phyloP scores from a whole-genome alignment of 64 coral and sea anemone genomes.

The Pachyseris speciosa region DNA sequence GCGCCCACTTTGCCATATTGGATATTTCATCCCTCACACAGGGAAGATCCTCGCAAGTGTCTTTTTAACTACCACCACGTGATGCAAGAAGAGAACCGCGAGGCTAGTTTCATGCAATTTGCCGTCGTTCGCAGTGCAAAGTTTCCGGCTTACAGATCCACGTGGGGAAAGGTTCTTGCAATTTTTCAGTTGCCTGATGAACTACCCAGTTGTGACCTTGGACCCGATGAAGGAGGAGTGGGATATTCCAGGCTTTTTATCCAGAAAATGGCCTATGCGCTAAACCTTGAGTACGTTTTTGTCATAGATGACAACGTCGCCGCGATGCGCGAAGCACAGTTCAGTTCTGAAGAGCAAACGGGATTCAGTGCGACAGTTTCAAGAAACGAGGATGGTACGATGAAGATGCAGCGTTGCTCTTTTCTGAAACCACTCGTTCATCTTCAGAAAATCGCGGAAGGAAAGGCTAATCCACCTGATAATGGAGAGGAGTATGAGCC shows the following conservation, averaged over 20 bases:
- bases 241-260: constrained; percentile 68
- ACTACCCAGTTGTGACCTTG: constrained; percentile 1
- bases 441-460: constrained; percentile 14
- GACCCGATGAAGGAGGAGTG: constrained; percentile 35
- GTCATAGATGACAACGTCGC: constrained; percentile 16
- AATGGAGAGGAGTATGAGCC: neutral
- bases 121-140: constrained; percentile 4
- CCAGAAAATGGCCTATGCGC: constrained; percentile 26
- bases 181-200: constrained; percentile 56
- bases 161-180: constrained; percentile 54
- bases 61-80: constrained; percentile 56
- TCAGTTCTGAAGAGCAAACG: neutral
- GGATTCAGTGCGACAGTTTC: neutral
- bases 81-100: neutral
- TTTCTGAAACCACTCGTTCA: neutral
- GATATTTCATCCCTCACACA: constrained; percentile 68
- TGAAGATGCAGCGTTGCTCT: constrained; percentile 3
- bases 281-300: constrained; percentile 63
- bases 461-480: neutral
- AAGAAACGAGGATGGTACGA: constrained; percentile 5
- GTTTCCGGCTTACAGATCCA: constrained; percentile 2
- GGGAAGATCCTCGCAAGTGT: constrained; percentile 54
- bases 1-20: constrained; percentile 1
- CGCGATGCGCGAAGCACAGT: neutral
- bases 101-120: constrained; percentile 3